Conservation (phyloP, 2,797 vertebrate genomes). For the Scleropages formosus region DNA sequence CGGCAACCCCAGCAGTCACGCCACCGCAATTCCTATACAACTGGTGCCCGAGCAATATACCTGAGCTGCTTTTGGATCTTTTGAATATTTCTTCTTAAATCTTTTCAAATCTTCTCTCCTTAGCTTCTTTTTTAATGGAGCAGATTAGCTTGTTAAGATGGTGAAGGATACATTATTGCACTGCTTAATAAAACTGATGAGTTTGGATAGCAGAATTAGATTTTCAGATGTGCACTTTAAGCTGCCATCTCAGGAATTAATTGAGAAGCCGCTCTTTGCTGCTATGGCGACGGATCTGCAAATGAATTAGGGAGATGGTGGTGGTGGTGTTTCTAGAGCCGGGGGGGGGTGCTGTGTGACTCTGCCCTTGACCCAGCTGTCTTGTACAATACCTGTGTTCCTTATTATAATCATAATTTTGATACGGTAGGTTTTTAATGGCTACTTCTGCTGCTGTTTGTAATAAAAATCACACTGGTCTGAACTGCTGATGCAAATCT, state of each 20-base stretch:
- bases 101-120: conserved; percentile 32
- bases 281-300: conserved; percentile 49
- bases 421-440: background rate
- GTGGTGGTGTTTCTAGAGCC: background rate
- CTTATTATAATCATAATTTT: conserved; percentile 15
- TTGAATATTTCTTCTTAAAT: background rate
- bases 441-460: background rate
- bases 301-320: conserved; percentile 1
- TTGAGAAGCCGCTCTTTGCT: conserved; percentile 53
- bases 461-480: background rate
- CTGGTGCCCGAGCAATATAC: too few relatives aligned
- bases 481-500: background rate
- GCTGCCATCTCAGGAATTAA: conserved; percentile 60
- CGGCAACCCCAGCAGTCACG: too few relatives aligned
- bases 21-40: too few relatives aligned
- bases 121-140: conserved; percentile 54
- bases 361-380: conserved; percentile 23
- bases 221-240: conserved; percentile 65
- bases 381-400: conserved; percentile 13
- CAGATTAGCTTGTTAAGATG: conserved; percentile 57
- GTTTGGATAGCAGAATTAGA: conserved; percentile 56
- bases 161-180: conserved; percentile 53
- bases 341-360: conserved; percentile 22
- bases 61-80: background rate
- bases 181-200: conserved; percentile 50